Evolutionary conservation across 2,113 vertebrate genomes (phyloP).

Genomic region (Tragelaphus imberbis): DNA sequence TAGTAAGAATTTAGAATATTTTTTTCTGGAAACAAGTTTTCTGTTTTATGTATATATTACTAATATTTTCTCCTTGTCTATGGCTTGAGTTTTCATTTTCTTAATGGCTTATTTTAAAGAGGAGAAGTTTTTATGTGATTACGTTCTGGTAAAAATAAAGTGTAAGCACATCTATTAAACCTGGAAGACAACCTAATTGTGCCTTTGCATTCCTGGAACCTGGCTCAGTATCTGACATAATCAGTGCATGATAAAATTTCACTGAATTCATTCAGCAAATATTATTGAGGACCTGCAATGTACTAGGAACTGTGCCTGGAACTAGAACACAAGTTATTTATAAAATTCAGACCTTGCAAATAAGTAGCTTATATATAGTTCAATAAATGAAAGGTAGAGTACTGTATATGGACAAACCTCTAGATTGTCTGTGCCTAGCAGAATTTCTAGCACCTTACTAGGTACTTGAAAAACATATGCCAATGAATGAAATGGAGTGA

Average conservation of each 20-base stretch:
- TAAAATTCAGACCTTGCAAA: not conserved
- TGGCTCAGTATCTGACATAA: not conserved
- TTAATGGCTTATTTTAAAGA: not conserved
- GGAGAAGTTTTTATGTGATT: not conserved
- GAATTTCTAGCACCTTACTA: not conserved
- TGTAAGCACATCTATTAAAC: not conserved
- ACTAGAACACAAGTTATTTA: not conserved
- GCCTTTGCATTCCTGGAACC: not conserved
- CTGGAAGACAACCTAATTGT: not conserved
- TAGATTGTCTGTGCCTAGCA: not conserved
- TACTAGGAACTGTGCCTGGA: not conserved
- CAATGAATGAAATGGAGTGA: not conserved
- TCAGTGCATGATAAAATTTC: not conserved
- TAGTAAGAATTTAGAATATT: not conserved
- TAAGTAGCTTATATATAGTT: not conserved
- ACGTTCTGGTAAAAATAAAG: not conserved
- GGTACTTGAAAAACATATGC: not conserved
- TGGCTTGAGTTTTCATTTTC: not conserved
- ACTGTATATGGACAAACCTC: not conserved
- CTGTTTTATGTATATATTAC: not conserved
- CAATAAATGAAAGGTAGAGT: not conserved
- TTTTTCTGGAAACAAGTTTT: not conserved
- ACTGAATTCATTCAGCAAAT: not conserved
- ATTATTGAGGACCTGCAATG: not conserved
- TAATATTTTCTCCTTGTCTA: not conserved